phyloP scores from a whole-genome alignment of 2,113 vertebrate species.

The Xiphophorus couchianus region DNA sequence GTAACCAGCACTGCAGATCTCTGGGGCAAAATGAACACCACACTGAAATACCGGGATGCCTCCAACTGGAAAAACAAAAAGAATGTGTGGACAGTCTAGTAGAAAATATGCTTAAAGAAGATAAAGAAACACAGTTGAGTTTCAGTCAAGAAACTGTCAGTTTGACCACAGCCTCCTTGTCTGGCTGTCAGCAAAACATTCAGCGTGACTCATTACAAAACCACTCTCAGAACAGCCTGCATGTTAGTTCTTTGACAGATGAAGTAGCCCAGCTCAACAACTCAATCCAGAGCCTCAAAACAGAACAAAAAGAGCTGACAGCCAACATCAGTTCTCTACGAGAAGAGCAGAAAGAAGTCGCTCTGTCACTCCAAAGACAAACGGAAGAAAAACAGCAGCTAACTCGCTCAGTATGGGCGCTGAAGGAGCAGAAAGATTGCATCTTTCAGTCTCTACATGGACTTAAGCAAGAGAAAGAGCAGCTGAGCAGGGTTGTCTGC shows the following conservation, averaged over 20 bases:
- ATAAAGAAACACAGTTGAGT: slow-evolving; percentile 3
- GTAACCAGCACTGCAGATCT: neutral
- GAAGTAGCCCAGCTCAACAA: slow-evolving; percentile 27
- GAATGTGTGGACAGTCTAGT: slow-evolving; percentile 20
- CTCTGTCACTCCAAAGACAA: slow-evolving; percentile 54
- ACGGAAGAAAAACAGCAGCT: slow-evolving; percentile 71
- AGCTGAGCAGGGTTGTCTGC: slow-evolving; percentile 48
- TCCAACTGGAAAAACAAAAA: slow-evolving; percentile 12
- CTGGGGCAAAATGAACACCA: slow-evolving; percentile 4
- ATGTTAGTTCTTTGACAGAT: slow-evolving; percentile 29
- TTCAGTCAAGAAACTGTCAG: neutral
- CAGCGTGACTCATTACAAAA: neutral
- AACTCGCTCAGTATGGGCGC: slow-evolving; percentile 68
- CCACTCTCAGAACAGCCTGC: slow-evolving; percentile 6
- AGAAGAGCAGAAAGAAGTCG: slow-evolving; percentile 56
- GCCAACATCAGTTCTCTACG: slow-evolving; percentile 34
- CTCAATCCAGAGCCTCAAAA: slow-evolving; percentile 54
- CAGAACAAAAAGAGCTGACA: slow-evolving; percentile 51
- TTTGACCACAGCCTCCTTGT: slow-evolving; percentile 6
- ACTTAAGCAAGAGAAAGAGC: slow-evolving; percentile 61
- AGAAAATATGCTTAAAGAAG: slow-evolving; percentile 19
- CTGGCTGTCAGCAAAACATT: slow-evolving; percentile 18
- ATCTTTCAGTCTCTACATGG: slow-evolving; percentile 41
- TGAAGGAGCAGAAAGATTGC: slow-evolving; percentile 71
- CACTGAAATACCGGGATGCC: neutral